Percentiles rank a stretch among this genome's conserved stretches.
Evolutionary conservation across 1,140 invertebrate genomes (phyloP).

Genomic region (Acromyrmex heyeri): DNA sequence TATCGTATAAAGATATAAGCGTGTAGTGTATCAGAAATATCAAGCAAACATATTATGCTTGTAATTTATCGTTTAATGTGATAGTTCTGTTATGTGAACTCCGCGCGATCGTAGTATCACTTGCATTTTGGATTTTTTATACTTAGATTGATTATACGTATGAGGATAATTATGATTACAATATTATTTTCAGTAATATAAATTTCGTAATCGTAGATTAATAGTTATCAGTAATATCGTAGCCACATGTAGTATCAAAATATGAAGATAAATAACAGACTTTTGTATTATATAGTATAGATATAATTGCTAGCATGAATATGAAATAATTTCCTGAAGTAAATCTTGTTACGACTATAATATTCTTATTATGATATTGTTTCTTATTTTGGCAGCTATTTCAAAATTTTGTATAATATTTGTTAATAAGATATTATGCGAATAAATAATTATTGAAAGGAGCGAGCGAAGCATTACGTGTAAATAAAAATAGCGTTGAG

Average conservation of each 20-base stretch:
- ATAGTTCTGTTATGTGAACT: background rate
- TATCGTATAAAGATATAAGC: background rate
- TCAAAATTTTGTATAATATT: constrained; percentile 3
- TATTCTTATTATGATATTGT: background rate
- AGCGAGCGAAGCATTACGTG: background rate
- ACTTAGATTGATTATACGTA: background rate
- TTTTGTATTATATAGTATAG: background rate
- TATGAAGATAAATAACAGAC: background rate
- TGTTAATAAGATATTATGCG: background rate
- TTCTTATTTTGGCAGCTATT: background rate
- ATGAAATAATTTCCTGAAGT: background rate
- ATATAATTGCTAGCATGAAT: background rate
- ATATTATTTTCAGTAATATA: no score
- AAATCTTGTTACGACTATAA: background rate
- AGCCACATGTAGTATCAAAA: background rate
- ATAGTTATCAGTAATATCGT: no score
- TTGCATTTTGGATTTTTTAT: background rate
- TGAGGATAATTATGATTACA: background rate
- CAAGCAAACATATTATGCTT: background rate
- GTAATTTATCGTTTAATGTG: background rate
- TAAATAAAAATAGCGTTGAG: background rate
- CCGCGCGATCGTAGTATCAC: background rate
- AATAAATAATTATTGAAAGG: background rate
- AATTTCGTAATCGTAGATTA: background rate
- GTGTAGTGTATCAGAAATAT: background rate